These are phyloP conservation scores for Lottia gigantea DNA, from an alignment of 2,888 invertebrate genomes.

Conservation along the genomic window DNA sequence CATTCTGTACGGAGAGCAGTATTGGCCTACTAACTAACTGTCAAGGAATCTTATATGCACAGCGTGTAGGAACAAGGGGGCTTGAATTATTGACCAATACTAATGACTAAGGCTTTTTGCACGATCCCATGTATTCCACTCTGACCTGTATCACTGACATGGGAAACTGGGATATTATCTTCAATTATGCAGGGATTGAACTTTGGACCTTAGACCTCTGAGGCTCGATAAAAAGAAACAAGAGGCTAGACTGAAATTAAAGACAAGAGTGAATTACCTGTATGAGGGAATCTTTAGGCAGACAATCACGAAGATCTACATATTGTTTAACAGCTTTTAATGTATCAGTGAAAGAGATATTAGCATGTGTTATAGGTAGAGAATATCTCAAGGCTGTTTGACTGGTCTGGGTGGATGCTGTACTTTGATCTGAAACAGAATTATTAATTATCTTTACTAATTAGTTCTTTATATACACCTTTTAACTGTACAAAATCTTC, in stretches of 20 bases:
- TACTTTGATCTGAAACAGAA: neutral
- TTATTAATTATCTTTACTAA: too few relatives aligned
- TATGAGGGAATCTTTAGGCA: constrained; percentile 29
- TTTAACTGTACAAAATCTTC: too few relatives aligned
- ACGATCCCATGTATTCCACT: too few relatives aligned
- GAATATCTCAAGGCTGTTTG: neutral
- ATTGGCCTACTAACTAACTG: too few relatives aligned
- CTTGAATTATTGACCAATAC: too few relatives aligned
- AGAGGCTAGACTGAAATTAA: too few relatives aligned
- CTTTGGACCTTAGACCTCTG: constrained; percentile 14
- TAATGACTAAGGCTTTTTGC: neutral
- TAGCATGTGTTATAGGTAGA: constrained; percentile 40
- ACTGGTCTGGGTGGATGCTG: neutral
- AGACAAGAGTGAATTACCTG: constrained; percentile 23
- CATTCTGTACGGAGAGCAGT: too few relatives aligned
- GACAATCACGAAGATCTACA: constrained; percentile 28
- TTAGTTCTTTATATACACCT: too few relatives aligned
- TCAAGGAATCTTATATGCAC: too few relatives aligned
- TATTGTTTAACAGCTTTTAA: constrained; percentile 38
- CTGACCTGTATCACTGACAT: neutral
- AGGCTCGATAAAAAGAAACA: too few relatives aligned
- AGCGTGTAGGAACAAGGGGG: too few relatives aligned
- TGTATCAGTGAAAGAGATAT: constrained; percentile 41
- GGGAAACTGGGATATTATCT: neutral
- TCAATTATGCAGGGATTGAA: constrained; percentile 9